Evolutionary conservation across 1,140 invertebrate species (phyloP).

Genomic region (Ctenoplectra terminalis): DNA sequence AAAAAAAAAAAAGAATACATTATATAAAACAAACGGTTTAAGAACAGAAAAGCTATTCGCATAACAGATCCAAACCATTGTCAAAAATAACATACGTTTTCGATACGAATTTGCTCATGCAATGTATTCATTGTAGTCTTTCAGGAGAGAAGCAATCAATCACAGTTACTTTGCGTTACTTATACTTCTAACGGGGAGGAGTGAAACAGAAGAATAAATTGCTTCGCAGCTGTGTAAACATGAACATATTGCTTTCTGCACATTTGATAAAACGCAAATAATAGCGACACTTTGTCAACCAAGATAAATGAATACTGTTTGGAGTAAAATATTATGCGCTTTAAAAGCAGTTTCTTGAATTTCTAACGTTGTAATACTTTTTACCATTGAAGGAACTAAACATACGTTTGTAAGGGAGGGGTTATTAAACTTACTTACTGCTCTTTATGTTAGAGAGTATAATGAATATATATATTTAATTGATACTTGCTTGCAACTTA

Average conservation of each 20-base stretch:
- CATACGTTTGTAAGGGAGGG: no score
- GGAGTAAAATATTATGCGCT: not conserved
- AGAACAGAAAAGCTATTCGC: no score
- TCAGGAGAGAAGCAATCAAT: not conserved
- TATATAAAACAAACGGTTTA: no score
- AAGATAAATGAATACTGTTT: slow-evolving; percentile 3
- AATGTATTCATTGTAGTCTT: not conserved
- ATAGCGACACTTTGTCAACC: no score
- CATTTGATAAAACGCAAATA: no score
- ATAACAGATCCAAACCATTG: not conserved
- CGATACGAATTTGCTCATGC: not conserved
- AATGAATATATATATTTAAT: no score
- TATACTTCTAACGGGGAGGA: not conserved
- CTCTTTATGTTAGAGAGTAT: no score
- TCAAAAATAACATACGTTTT: not conserved
- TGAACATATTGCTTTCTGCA: not conserved
- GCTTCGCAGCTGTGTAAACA: not conserved
- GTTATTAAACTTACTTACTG: no score
- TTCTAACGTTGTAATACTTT: no score
- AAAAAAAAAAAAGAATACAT: no score
- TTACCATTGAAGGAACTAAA: no score
- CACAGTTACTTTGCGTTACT: not conserved
- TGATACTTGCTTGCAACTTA: no score
- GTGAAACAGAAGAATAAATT: not conserved
- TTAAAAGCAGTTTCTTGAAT: not conserved